Conservation (phyloP, 2,113 vertebrate species). For the Pachyramphus minor region DNA sequence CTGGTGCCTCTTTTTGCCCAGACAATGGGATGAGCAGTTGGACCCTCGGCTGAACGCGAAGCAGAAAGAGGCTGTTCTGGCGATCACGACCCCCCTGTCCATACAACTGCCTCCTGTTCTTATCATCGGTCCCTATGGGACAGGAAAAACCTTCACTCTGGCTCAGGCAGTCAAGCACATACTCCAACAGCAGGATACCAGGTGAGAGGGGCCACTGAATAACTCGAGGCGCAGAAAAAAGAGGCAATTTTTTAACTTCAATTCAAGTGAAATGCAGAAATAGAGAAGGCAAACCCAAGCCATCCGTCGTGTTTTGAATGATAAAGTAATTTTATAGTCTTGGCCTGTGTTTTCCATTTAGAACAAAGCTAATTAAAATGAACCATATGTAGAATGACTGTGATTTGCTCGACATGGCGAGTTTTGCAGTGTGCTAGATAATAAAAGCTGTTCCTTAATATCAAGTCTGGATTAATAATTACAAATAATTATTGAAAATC, state of each 20-base stretch:
- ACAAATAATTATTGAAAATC: not conserved
- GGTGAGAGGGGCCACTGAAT: slow-evolving; percentile 72
- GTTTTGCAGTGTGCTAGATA: not conserved
- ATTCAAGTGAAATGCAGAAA: not conserved
- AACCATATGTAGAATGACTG: not conserved
- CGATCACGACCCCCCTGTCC: slow-evolving; percentile 92
- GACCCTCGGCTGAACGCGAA: slow-evolving; percentile 97
- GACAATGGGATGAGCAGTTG: slow-evolving; percentile 98
- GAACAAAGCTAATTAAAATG: not conserved
- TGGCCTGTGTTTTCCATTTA: not conserved
- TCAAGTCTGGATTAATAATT: not conserved
- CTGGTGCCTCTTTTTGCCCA: slow-evolving; percentile 51
- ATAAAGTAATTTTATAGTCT: not conserved
- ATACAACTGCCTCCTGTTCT: slow-evolving; percentile 92
- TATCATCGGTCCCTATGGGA: slow-evolving; percentile 97
- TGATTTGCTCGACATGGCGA: not conserved
- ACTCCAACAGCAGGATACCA: slow-evolving; percentile 90
- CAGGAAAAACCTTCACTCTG: slow-evolving; percentile 98
- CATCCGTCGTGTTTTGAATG: not conserved
- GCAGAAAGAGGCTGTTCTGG: slow-evolving; percentile 97
- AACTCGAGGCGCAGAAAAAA: not conserved
- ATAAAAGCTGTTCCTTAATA: not conserved
- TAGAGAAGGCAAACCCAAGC: not conserved
- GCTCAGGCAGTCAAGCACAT: slow-evolving; percentile 99
- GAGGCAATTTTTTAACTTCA: not conserved